phyloP scores from a whole-genome alignment of 2,888 invertebrate species.

The Stenoptilia bipunctidactyla region DNA sequence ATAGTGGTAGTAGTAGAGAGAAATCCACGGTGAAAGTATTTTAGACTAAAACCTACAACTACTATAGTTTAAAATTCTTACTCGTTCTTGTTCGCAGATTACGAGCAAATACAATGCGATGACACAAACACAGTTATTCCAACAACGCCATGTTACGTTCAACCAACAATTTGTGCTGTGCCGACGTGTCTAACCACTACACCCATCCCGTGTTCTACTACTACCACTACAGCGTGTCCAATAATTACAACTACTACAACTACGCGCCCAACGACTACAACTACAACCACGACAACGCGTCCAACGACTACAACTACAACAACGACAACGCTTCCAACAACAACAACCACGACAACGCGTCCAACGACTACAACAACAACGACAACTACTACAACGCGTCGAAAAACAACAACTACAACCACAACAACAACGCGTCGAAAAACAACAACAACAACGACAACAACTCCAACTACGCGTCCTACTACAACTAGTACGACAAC shows the following conservation, averaged over 20 bases:
- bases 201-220: too few relatives aligned
- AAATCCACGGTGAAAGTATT: too few relatives aligned
- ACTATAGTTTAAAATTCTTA: too few relatives aligned
- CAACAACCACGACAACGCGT: constrained; percentile 2
- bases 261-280: background rate
- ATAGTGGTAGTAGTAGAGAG: too few relatives aligned
- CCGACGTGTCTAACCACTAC: too few relatives aligned
- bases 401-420: constrained; percentile 1
- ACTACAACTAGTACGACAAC: constrained; percentile 1
- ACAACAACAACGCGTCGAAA: background rate
- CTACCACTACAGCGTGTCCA: too few relatives aligned
- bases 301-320: background rate
- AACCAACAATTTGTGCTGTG: too few relatives aligned
- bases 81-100: constrained; percentile 28
- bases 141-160: too few relatives aligned
- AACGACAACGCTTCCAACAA: background rate
- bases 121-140: too few relatives aligned
- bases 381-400: background rate
- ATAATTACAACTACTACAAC: background rate
- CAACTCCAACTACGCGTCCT: background rate
- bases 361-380: constrained; percentile 1
- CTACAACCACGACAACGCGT: constrained; percentile 2
- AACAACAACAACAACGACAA: background rate
- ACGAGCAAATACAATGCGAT: too few relatives aligned
- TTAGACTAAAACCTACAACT: too few relatives aligned